Evolutionary conservation across 1,140 invertebrate genomes (phyloP).

Genomic region (Drosophila malerkotliana): DNA sequence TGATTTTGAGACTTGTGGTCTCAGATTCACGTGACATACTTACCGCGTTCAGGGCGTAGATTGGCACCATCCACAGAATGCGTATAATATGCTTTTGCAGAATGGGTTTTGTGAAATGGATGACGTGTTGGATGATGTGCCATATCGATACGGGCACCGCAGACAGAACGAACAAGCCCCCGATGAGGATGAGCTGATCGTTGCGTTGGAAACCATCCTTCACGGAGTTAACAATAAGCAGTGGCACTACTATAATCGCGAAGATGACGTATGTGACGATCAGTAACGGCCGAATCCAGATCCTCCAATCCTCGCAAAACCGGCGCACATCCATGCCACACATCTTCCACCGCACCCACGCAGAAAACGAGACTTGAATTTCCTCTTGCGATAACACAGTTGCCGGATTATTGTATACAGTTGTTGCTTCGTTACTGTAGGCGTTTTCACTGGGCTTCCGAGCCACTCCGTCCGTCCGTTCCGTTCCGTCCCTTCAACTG

Average conservation of each 20-base stretch:
- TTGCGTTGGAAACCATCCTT: slow-evolving; percentile 89
- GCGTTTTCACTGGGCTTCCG: slow-evolving; percentile 32
- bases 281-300: slow-evolving; percentile 94
- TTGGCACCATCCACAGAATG: slow-evolving; percentile 99
- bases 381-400: neutral
- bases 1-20: slow-evolving; percentile 12
- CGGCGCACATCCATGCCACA: slow-evolving; percentile 64
- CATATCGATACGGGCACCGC: slow-evolving; percentile 96
- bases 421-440: slow-evolving; percentile 55
- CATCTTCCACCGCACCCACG: slow-evolving; percentile 45
- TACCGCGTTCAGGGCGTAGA: slow-evolving; percentile 97
- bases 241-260: slow-evolving; percentile 92
- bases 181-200: slow-evolving; percentile 92
- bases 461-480: slow-evolving; percentile 10
- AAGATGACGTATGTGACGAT: slow-evolving; percentile 91
- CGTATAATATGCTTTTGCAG: slow-evolving; percentile 98
- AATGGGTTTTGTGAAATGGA: slow-evolving; percentile 96
- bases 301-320: slow-evolving; percentile 90
- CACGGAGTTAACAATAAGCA: slow-evolving; percentile 90
- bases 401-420: neutral
- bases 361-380: slow-evolving; percentile 8
- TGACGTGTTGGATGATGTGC: slow-evolving; percentile 96
- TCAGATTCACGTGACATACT: slow-evolving; percentile 83
- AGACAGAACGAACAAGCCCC: slow-evolving; percentile 94
- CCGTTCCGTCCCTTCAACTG: slow-evolving; percentile 10